phyloP scores from a whole-genome alignment of 1,140 invertebrate species.

The Dendrolimus kikuchii region DNA sequence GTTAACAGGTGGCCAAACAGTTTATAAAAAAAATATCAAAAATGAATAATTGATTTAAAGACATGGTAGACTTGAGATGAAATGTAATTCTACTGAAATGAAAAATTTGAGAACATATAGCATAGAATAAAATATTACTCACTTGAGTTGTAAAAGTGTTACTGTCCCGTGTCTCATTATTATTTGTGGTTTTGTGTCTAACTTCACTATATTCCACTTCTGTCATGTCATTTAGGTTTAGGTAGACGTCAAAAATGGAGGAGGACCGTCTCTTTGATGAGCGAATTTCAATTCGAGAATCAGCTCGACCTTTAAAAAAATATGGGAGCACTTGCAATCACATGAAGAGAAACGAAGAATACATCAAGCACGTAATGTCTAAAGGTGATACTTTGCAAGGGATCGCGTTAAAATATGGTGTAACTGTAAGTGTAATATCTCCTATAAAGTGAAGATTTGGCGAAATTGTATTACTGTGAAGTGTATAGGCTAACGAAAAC shows the following conservation, averaged over 20 bases:
- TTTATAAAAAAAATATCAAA: no score
- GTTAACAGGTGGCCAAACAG: no score
- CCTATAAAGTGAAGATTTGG: conserved; percentile 36
- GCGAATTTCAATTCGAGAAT: conserved; percentile 87
- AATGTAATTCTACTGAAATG: no score
- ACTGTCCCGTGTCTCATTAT: conserved; percentile 1
- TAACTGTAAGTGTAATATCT: conserved; percentile 81
- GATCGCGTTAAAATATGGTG: conserved; percentile 92
- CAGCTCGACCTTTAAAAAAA: conserved; percentile 86
- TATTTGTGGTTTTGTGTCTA: conserved; percentile 9
- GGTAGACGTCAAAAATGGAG: conserved; percentile 72
- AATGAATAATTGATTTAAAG: no score
- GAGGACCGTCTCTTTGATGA: conserved; percentile 86
- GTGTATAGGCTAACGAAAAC: conserved; percentile 7
- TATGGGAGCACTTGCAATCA: conserved; percentile 90
- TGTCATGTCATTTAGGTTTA: conserved; percentile 41
- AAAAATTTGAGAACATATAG: no score
- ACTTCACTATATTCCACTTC: conserved; percentile 21
- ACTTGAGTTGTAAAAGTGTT: not conserved
- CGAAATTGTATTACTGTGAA: conserved; percentile 17
- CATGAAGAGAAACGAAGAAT: conserved; percentile 77
- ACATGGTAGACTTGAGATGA: no score
- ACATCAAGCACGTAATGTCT: conserved; percentile 85
- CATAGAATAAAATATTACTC: no score
- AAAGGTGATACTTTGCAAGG: conserved; percentile 93